These are phyloP conservation scores for Sapayoa aenigma DNA, from an alignment of 2,113 vertebrate species.

Conservation along the genomic window DNA sequence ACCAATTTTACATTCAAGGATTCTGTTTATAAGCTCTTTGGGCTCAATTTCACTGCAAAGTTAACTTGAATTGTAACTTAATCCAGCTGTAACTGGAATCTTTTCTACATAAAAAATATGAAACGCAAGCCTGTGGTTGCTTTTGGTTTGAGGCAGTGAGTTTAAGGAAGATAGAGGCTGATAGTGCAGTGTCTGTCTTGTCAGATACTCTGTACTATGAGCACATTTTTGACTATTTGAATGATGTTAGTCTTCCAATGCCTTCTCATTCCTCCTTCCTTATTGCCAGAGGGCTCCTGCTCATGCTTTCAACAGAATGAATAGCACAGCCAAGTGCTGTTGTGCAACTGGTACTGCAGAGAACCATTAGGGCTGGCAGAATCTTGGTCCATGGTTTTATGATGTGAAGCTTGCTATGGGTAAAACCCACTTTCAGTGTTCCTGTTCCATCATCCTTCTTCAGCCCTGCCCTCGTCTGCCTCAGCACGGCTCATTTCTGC, in stretches of 20 bases:
- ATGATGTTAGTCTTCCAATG: not conserved
- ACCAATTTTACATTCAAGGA: not conserved
- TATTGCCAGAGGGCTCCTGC: not conserved
- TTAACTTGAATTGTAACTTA: not conserved
- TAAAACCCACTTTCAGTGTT: not conserved
- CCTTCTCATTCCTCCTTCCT: not conserved
- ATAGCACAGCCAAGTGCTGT: not conserved
- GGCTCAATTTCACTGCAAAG: not conserved
- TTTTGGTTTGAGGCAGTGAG: not conserved
- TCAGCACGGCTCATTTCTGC: not conserved
- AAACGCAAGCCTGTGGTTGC: not conserved
- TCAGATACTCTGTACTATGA: not conserved
- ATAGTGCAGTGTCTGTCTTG: not conserved
- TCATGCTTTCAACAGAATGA: not conserved
- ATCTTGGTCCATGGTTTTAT: not conserved
- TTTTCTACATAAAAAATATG: not conserved
- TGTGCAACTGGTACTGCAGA: not conserved
- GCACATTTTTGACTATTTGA: not conserved
- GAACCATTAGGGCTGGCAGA: not conserved
- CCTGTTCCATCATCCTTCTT: not conserved
- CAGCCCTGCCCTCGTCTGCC: not conserved
- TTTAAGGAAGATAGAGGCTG: not conserved
- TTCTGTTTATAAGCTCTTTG: slow-evolving; percentile 11
- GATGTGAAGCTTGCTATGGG: not conserved
- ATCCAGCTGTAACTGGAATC: not conserved